A percentile compares a stretch with the other conserved stretches of the same genome.
Conservation (phyloP, 2,113 vertebrate species). For the Philantomba maxwellii region DNA sequence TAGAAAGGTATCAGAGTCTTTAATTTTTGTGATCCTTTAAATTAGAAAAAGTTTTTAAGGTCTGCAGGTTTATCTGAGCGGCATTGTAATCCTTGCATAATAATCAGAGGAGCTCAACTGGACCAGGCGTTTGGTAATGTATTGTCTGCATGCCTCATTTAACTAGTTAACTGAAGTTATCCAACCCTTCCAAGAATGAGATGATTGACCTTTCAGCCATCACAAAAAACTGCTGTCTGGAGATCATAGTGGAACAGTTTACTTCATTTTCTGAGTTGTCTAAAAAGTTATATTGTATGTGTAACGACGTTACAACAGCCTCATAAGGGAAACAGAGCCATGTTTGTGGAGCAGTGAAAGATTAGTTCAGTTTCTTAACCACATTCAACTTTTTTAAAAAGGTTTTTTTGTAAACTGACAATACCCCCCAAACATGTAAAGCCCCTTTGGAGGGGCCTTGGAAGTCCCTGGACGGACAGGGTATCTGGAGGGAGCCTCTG, state of each 20-base stretch:
- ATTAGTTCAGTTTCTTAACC: background rate
- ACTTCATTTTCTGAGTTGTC: constrained; percentile 11
- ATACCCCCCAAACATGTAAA: background rate
- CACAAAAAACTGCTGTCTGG: background rate
- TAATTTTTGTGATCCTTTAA: background rate
- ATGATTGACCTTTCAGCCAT: background rate
- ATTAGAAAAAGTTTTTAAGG: background rate
- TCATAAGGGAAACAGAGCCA: background rate
- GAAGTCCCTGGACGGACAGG: background rate
- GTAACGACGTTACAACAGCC: background rate
- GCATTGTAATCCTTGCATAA: background rate
- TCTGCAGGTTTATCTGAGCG: background rate
- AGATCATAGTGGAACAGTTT: background rate
- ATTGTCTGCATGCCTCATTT: background rate
- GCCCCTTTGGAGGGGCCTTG: background rate
- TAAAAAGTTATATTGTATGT: background rate
- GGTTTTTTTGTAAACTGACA: background rate
- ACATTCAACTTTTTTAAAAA: background rate
- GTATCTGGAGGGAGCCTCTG: background rate
- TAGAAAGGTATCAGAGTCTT: background rate
- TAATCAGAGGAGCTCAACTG: background rate
- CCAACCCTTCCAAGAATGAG: background rate
- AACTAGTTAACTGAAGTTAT: background rate
- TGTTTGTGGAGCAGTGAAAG: background rate
- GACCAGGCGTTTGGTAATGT: background rate